Evolutionary conservation across 2,113 vertebrate genomes (phyloP).

Genomic region (Strix aluco): DNA sequence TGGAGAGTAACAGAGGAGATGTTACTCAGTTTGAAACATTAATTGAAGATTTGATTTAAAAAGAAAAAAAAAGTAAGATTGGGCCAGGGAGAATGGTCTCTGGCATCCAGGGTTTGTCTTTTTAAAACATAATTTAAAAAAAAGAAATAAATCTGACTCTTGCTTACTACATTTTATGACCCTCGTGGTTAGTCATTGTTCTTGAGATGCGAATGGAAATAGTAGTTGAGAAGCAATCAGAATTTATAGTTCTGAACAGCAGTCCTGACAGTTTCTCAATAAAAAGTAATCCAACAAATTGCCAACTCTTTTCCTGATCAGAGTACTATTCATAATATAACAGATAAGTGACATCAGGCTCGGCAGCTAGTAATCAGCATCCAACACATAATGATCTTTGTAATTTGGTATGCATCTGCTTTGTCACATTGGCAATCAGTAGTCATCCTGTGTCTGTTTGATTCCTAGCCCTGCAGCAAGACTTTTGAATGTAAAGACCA

Average conservation of each 20-base stretch:
- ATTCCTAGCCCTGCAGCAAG: not conserved
- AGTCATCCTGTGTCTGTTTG: not conserved
- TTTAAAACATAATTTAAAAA: not conserved
- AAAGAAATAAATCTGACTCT: not conserved
- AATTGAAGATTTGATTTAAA: not conserved
- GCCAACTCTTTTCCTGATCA: slow-evolving; percentile 6
- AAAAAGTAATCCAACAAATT: slow-evolving; percentile 45
- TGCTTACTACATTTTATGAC: not conserved
- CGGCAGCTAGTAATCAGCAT: not conserved
- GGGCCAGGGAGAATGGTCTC: not conserved
- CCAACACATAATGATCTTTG: not conserved
- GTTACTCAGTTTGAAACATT: not conserved
- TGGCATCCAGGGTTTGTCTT: not conserved
- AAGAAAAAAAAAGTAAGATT: not conserved
- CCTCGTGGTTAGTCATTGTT: not conserved
- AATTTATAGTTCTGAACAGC: slow-evolving; percentile 8
- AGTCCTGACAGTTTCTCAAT: slow-evolving; percentile 35
- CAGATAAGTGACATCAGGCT: not conserved
- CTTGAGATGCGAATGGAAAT: not conserved
- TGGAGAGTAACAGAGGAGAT: not conserved
- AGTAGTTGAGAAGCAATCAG: not conserved
- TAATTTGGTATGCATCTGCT: not conserved
- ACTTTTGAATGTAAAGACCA: not conserved
- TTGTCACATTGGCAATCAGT: not conserved
- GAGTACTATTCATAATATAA: slow-evolving; percentile 1